phyloP scores from a whole-genome alignment of 2,888 invertebrate species.

The Melinaea menophilus region DNA sequence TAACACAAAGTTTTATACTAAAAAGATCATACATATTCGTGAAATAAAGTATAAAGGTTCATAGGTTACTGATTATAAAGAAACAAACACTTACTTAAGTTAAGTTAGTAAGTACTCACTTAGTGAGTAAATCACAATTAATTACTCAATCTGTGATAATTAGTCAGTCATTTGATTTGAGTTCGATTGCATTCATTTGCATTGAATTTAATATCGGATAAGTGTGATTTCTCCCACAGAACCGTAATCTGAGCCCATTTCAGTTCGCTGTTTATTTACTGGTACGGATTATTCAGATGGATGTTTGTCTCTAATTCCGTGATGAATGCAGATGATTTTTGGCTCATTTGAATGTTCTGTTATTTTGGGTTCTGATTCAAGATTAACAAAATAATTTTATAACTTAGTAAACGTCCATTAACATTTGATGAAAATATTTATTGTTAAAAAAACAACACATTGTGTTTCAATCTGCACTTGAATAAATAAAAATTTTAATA shows the following conservation, averaged over 20 bases:
- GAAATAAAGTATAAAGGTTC: no score
- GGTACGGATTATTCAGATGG: constrained; percentile 7
- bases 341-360: neutral
- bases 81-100: no score
- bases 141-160: no score
- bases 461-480: neutral
- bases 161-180: no score
- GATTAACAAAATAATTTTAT: no score
- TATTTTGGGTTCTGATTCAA: no score
- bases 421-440: no score
- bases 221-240: constrained; percentile 6
- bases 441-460: neutral
- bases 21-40: no score
- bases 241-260: constrained; percentile 12
- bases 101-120: no score
- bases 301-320: constrained; percentile 12
- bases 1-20: neutral
- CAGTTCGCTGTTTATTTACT: constrained; percentile 7
- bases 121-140: no score
- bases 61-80: no score
- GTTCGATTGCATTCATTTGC: neutral
- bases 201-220: neutral
- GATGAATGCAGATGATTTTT: neutral
- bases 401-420: no score
- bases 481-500: neutral